A percentile compares a stretch with the other conserved stretches of the same genome.
phyloP scores from a whole-genome alignment of 1,140 invertebrate genomes.

The Solenopsis invicta region DNA sequence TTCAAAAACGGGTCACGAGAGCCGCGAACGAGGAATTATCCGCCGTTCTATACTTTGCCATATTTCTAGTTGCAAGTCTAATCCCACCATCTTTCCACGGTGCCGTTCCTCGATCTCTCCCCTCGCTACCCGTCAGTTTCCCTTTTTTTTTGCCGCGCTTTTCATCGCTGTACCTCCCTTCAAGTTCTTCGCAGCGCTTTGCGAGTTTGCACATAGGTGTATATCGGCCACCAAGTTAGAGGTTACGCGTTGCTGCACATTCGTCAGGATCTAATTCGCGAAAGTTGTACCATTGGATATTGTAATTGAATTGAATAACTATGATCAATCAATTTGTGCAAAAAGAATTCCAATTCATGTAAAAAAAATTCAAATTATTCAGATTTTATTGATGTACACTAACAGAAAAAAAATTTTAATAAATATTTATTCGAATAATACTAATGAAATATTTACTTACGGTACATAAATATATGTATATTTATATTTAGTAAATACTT shows the following conservation, averaged over 20 bases:
- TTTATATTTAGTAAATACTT: no score
- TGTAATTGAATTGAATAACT: slow-evolving; percentile 45
- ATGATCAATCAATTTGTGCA: slow-evolving; percentile 35
- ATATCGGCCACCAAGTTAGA: slow-evolving; percentile 25
- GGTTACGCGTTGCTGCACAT: slow-evolving; percentile 9
- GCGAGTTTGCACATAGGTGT: not conserved
- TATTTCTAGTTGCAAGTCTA: slow-evolving; percentile 63
- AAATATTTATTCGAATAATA: no score
- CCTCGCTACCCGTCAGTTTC: not conserved
- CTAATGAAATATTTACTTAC: no score
- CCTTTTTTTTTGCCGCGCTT: not conserved
- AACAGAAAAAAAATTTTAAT: no score
- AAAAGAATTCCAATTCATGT: not conserved
- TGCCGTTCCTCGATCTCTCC: not conserved
- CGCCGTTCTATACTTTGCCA: slow-evolving; percentile 57
- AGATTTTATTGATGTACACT: not conserved
- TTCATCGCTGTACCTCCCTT: not conserved
- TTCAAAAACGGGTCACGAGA: slow-evolving; percentile 69
- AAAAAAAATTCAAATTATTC: slow-evolving; percentile 57
- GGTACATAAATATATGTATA: no score
- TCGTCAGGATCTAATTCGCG: slow-evolving; percentile 62
- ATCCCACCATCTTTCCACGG: slow-evolving; percentile 34
- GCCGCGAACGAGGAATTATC: slow-evolving; percentile 73
- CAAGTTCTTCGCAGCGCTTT: slow-evolving; percentile 34
- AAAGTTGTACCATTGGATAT: slow-evolving; percentile 33